These are phyloP conservation scores for Aethina tumida DNA, from an alignment of 1,140 invertebrate species.

Conservation along the genomic window DNA sequence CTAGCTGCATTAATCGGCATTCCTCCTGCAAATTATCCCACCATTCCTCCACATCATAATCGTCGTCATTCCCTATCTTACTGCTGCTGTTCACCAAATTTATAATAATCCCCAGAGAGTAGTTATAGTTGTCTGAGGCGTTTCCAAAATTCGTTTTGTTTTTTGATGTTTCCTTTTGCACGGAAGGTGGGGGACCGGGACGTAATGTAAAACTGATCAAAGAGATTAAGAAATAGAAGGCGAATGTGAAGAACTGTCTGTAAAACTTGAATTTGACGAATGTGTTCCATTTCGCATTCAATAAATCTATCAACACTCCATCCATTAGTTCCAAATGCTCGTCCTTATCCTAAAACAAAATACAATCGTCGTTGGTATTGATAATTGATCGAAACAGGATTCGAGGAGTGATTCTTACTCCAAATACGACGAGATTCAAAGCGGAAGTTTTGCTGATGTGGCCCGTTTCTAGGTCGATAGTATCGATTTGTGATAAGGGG, in stretches of 20 bases:
- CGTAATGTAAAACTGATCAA: conserved; percentile 69
- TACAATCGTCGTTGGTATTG: conserved; percentile 7
- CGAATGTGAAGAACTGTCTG: conserved; percentile 81
- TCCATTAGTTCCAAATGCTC: conserved; percentile 95
- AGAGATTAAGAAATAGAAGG: conserved; percentile 81
- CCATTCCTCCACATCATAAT: conserved; percentile 48
- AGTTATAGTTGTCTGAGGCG: not conserved
- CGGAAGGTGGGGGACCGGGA: conserved; percentile 52
- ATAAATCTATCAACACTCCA: conserved; percentile 84
- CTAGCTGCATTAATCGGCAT: conserved; percentile 56
- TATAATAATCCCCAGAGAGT: too few species aligned
- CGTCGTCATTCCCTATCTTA: conserved; percentile 30
- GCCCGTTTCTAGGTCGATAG: conserved; percentile 85
- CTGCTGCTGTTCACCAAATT: too few species aligned
- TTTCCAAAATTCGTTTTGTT: not conserved
- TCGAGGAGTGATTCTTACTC: conserved; percentile 51
- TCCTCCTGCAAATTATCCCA: conserved; percentile 60
- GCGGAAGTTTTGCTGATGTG: conserved; percentile 89
- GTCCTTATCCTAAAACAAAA: conserved; percentile 67
- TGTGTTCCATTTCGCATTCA: conserved; percentile 97
- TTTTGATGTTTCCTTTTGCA: conserved; percentile 2
- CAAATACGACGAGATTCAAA: conserved; percentile 96
- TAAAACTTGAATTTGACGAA: conserved; percentile 95
- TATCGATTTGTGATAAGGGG: conserved; percentile 91
- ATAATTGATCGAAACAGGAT: conserved; percentile 1